These are phyloP conservation scores for Drosophila nikananu DNA, from an alignment of 1,140 invertebrate species.

Conservation along the genomic window DNA sequence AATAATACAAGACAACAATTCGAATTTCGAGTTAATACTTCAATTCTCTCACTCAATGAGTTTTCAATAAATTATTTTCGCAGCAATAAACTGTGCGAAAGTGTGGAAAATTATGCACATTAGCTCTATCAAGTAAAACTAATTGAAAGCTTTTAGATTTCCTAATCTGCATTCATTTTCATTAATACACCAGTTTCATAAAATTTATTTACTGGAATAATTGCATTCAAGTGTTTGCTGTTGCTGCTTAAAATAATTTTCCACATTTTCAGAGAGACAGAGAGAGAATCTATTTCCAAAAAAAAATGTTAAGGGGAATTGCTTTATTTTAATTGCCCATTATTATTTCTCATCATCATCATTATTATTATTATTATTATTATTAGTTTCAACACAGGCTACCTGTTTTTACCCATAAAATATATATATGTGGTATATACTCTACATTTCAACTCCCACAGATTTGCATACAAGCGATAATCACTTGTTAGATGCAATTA, in stretches of 20 bases:
- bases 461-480: conserved; percentile 50
- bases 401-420: too few relatives aligned
- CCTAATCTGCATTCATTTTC: conserved; percentile 30
- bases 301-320: neutral
- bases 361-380: neutral
- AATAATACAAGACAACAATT: neutral
- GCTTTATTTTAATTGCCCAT: neutral
- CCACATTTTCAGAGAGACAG: neutral
- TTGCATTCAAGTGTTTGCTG: conserved; percentile 14
- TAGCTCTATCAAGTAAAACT: conserved; percentile 15
- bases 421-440: neutral
- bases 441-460: neutral
- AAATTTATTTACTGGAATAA: conserved; percentile 26
- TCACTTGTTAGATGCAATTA: conserved; percentile 45
- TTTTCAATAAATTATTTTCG: neutral
- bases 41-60: neutral
- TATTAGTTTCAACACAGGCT: conserved; percentile 6
- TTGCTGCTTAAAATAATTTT: conserved; percentile 6
- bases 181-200: conserved; percentile 16
- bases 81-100: neutral
- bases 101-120: conserved; percentile 1
- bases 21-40: neutral
- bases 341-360: neutral
- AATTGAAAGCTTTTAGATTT: conserved; percentile 29
- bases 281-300: neutral